These are phyloP conservation scores for Platysteira castanea DNA, from an alignment of 2,113 vertebrate genomes.

Conservation along the genomic window DNA sequence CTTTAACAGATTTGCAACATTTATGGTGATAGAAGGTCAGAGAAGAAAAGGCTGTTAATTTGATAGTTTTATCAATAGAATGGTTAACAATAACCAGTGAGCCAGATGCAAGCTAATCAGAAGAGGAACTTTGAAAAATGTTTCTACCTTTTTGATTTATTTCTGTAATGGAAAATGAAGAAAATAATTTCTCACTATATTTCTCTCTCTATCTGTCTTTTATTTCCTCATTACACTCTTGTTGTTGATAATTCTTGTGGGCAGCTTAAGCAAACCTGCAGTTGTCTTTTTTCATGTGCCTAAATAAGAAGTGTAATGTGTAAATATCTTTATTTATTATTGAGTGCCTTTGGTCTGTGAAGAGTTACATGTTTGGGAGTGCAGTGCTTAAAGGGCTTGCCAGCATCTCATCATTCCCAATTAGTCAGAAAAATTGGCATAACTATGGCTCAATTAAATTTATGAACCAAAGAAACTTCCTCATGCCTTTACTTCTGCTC, in stretches of 20 bases:
- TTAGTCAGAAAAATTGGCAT: conserved; percentile 33
- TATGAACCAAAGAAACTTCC: conserved; percentile 38
- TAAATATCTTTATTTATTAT: neutral
- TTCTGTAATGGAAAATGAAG: neutral
- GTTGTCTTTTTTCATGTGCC: neutral
- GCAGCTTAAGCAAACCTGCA: neutral
- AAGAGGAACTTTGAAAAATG: neutral
- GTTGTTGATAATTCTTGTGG: neutral
- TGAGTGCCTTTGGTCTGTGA: neutral
- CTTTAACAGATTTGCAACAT: neutral
- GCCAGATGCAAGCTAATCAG: neutral
- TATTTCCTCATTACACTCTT: neutral
- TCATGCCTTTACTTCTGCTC: neutral
- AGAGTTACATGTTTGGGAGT: neutral
- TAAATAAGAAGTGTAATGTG: neutral
- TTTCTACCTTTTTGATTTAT: neutral
- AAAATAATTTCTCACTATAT: neutral
- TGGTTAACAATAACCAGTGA: neutral
- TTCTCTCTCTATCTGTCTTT: neutral
- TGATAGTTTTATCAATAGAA: neutral
- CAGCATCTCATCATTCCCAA: conserved; percentile 32
- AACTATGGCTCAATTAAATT: conserved; percentile 40
- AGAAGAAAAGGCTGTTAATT: neutral
- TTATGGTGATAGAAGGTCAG: neutral
- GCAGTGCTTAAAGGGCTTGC: neutral